Base-by-base conservation (phyloP, 2,113 vertebrate species). In the Gymnarchus niloticus region DNA sequence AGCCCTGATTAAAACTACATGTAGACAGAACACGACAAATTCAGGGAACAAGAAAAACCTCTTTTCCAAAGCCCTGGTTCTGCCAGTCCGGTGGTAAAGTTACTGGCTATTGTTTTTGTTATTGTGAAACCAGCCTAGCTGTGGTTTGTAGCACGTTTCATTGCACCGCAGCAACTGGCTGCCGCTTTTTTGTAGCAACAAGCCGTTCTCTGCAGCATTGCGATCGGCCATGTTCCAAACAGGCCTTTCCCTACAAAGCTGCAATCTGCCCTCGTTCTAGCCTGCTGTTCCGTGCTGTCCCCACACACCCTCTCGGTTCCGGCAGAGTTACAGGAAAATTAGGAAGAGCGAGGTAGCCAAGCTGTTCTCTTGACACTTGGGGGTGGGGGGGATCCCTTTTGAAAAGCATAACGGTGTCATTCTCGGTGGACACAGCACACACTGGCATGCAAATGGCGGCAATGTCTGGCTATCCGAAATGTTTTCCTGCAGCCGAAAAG, bases 231-330 rank as follows among this genome's bases (percentile, higher is more conserved):
- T 41, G 65, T 37, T 73, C 65, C 65, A 73, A 73, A 19, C 65
- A 41, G 33, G 65, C 65, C 65, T 73, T 73, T 33, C 65, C 65
- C 65, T 73, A 33, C 65, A 73, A 73, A 28, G 65, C 65, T 17
- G 65, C 33, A 73, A 73, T 73, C 65, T 73, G 65, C 76, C 76
- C 37, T 48, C 23, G 21, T 48, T 37, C 76, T 48, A 6, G 37
- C 76, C 76, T 21, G 76, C 76, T 48, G 44, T 48, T 78, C 44
- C 10, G 76, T 44, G 76, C 76, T 78, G 76, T 78, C 76, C 76
- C 23, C 44, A 46, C 6, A 19, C 76, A 78, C 7, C 5, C 76
- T 46, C 17, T 6, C 76, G 23, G 21, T 78, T 78, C 44, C 23
- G 14, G 65, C 21, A 37, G 44, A 48, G 9, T 48, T 23, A 77